Base-by-base conservation (phyloP, 2,888 invertebrate species). In the Galerucella nymphaeae region DNA sequence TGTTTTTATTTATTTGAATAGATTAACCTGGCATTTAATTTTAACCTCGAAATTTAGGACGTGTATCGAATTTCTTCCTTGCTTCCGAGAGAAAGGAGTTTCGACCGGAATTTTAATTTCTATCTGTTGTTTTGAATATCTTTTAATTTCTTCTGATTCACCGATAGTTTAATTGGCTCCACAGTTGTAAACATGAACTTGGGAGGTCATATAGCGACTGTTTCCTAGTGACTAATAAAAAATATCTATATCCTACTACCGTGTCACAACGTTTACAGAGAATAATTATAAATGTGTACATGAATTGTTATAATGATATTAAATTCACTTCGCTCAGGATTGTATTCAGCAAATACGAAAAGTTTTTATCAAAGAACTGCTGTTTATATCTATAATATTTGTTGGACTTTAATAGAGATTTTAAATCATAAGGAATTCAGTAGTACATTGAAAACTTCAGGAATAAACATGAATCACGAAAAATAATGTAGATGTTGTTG, bases 221-320 rank as follows among this genome's bases (percentile, higher is more conserved):
- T 61, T 62, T 68, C 53, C 68, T 53, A 61, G 57, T 62, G 68
- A 71, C 42, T 65, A 65, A 65, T 59, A 65, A 71, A 66, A 65
- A 71, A 45, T 59, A 65, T 48, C 48, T 48, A 58, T 48, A 70
- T 45, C 13, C 65, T 41, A 55, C 55, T 69, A 69, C 50, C 69
- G 14, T 45, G 23, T 16, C 30, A 10, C 11, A 14, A 58, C 4
- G 58, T 53, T 4, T 23, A 61, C 9, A 45, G 30, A 50, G 0
- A 50, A 61, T 58, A 58, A 59, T 68, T 68, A 61, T 30, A 61
- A 67, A 67, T 20, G 18, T 53, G 38, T 66, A 45, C 20, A 41
- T 64, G 38, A 64, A 53, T 50, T n/a, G 45, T 55, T 66, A 55
- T 66, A 57, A 58, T 30, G 57, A 14, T 14, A 23, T 58, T 42